phyloP scores from a whole-genome alignment of 2,888 invertebrate genomes.

The Andrena bicolor region DNA sequence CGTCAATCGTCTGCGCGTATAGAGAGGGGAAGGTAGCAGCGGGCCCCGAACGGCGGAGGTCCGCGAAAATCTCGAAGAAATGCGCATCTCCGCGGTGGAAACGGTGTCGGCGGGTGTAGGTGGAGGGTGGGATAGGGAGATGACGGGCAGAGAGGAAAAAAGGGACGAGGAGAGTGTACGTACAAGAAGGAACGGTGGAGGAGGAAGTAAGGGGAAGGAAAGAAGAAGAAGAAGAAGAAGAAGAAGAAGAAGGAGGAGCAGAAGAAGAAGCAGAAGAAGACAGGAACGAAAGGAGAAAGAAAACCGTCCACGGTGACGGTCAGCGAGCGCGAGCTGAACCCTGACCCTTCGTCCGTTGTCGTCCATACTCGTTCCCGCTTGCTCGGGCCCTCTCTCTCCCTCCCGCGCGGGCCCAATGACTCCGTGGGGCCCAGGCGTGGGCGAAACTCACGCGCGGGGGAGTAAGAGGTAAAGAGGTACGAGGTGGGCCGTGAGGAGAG shows the following conservation, averaged over 20 bases:
- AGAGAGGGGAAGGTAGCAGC: background rate
- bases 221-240: conserved; percentile 50
- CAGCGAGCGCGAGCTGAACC: conserved; percentile 84
- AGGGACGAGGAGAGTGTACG: too few species aligned
- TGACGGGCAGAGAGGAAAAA: background rate
- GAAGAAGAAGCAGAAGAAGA: conserved; percentile 28
- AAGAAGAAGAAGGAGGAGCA: conserved; percentile 26
- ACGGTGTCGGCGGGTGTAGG: background rate
- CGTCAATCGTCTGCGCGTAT: conserved; percentile 6
- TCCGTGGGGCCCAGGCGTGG: conserved; percentile 78
- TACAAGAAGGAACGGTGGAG: background rate
- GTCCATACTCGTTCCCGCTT: conserved; percentile 62
- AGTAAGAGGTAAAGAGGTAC: conserved; percentile 51
- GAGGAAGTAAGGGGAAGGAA: conserved; percentile 1
- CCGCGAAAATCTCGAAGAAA: conserved; percentile 32
- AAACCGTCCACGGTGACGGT: conserved; percentile 84
- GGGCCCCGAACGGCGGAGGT: conserved; percentile 6
- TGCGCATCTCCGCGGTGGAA: background rate
- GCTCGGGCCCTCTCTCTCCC: conserved; percentile 65
- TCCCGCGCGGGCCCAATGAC: conserved; percentile 62
- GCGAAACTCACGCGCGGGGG: conserved; percentile 78
- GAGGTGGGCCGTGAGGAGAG: conserved; percentile 62
- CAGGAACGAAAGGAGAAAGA: conserved; percentile 71
- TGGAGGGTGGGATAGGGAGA: conserved; percentile 11
- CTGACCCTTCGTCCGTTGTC: conserved; percentile 79